Evolutionary conservation across 2,888 invertebrate species (phyloP), one percentile per base, ranked within the genome.

Genomic region (Melinopterus prodromus): DNA sequence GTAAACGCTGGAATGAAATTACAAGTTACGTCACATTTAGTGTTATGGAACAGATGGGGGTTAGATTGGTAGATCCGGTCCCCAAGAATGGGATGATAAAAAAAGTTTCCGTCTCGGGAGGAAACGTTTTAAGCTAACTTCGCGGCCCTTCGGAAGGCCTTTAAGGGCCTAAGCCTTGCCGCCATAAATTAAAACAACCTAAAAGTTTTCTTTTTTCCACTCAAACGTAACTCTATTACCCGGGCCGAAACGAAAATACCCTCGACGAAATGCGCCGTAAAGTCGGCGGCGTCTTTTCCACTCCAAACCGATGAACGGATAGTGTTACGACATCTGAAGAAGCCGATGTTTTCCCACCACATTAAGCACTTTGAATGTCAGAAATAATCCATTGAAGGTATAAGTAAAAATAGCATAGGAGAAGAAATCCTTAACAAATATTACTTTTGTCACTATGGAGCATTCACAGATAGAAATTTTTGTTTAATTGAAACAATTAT

Each of bases 111-210:
- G 53, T 53, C 53, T 53, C 53, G 7, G 5, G 12, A 53, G 26
- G 26, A 53, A 53, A 7, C 9, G 53, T 53, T 53, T 53, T 53
- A 53, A 12, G 53, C 53, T 53, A 53, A 53, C 53, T 53, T 53
- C 53, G 9, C 9, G 12, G 53, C 53, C 53, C 53, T 53, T 53
- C 9, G 53, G 53, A 53, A 53, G 7, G 53, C 53, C 53, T 53
- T 53, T 53, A 53, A 53, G 53, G 53, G 53, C 53, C 53, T 53
- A 53, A 53, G 53, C 53, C 53, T 53, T 53, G 53, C 53, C 53
- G 53, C 53, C 53, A 53, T 53, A 53, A 53, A 53, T 53, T 53
- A 53, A 53, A 53, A 53, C 53, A 53, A 53, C 53, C 53, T 53
- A 53, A 53, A 53, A 53, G 53, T 53, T 53, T 53, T 53, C 12